phyloP scores from a whole-genome alignment of 2,888 invertebrate genomes.

The Agrotis exclamationis region DNA sequence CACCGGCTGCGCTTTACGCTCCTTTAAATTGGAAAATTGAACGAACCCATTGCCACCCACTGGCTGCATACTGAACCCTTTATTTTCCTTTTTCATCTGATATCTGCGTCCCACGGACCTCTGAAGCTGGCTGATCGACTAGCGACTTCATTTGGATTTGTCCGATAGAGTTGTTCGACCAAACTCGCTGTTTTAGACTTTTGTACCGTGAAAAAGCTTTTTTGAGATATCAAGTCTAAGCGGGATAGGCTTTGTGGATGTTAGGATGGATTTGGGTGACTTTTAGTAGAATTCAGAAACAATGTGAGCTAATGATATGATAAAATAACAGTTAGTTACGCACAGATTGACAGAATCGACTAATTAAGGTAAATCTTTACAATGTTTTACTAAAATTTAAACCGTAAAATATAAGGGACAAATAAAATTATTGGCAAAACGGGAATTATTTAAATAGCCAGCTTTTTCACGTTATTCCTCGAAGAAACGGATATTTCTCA shows the following conservation, averaged over 20 bases:
- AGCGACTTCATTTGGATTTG: conserved; percentile 57
- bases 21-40: conserved; percentile 68
- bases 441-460: too few species aligned
- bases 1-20: conserved; percentile 59
- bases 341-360: too few species aligned
- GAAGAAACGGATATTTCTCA: background rate
- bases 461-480: background rate
- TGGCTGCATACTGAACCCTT: conserved; percentile 47
- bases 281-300: background rate
- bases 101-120: conserved; percentile 38
- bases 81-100: conserved; percentile 58
- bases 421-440: too few species aligned
- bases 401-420: too few species aligned
- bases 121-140: conserved; percentile 36
- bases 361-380: too few species aligned
- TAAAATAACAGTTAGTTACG: too few species aligned
- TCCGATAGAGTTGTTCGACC: conserved; percentile 43
- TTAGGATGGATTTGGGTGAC: background rate
- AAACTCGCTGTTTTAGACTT: conserved; percentile 34
- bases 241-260: conserved; percentile 12
- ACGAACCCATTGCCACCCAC: conserved; percentile 52
- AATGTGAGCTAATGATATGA: background rate
- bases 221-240: conserved; percentile 21
- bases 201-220: conserved; percentile 37
- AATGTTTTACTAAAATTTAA: too few species aligned